Evolutionary conservation across 2,797 vertebrate species (phyloP), one percentile per base, ranked within the genome.

Genomic region (Megalops cyprinoides): DNA sequence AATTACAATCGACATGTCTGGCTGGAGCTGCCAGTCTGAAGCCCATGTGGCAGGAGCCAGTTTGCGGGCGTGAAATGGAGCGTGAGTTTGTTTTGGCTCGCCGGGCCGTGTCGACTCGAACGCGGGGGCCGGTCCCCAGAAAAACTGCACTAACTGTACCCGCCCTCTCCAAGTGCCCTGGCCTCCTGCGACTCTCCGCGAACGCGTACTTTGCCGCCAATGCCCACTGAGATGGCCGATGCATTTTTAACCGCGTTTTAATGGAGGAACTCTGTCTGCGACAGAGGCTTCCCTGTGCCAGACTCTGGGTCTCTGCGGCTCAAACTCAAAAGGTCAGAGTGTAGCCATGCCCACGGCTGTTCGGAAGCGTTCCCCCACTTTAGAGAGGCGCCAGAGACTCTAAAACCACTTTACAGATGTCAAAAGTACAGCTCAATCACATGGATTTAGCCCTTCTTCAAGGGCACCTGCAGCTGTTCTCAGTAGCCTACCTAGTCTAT

Each of bases 231-330:
- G 28, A 39, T 6, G 62, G n/a, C n/a, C n/a, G 62, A 67, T 67
- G 31, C 62, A 67, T 34, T 67, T 67, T 67, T 67, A 34, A 67
- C 62, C 62, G 7, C 18, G 28, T 67, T 67, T 67, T 67, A 39
- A 67, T 67, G 62, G 62, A 67, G 34, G 62, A 18, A 7, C 20
- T 20, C 62, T 67, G 34, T 67, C 62, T 15, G 0, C 15, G 15
- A 31, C 31, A 9, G 62, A 34, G 25, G 31, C 60, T 28, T 65
- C 1, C 14, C 34, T 18, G 4, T 15, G 4, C 39, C 34, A 2
- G 2, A 28, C 31, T 34, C 28, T 65, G 60, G 14, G 28, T 34
- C 31, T 65, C 28, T 65, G 8, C 14, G 14, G 31, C 60, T 67
- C 62, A 37, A 62, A 15, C 62, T 67, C 62, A 7, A 67, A 37